Evolutionary conservation across 2,888 invertebrate species (phyloP), one percentile per base, ranked within the genome.

Genomic region (Exocentrus adspersus): DNA sequence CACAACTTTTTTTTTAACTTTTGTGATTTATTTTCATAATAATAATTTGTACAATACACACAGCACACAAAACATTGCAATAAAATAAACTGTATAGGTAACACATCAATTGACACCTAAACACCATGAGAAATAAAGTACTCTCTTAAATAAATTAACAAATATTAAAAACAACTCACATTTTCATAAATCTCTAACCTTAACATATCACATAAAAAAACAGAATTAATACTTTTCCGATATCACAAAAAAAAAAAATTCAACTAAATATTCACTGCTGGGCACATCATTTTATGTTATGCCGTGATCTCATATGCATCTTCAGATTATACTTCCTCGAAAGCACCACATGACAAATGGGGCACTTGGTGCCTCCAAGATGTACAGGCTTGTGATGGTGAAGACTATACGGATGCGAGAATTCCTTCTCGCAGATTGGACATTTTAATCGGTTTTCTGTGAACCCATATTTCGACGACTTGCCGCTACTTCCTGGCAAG

Each of bases 281-380:
- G 16, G 21, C 41, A 41, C 41, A 53, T 68, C 43, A 66, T 21
- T 42, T 56, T 12, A 69, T 24, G 43, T 69, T 69, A 17, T 70
- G 70, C 42, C 67, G 65, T 2, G 70, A 64, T 42, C 60, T 67
- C 66, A 70, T 65, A 42, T 74, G 74, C 64, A 69, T 68, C 59
- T 71, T 66, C 59, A 74, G 62, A 54, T 74, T 70, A 41, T 69
- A 68, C 43, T 67, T 72, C 64, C 74, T 66, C 10, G 74, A 74
- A 5, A 72, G 66, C 4, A 72, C 67, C 19, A 60, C 67, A 37
- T 64, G 65, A 57, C 74, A 74, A 46, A 74, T 69, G n/a, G 67
- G 62, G 61, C 74, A 74, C 57, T 68, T 67, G n/a, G 74, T 74
- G 19, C 65, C 60, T 19, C 72, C 70, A 9, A 65, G 48, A 66